These are phyloP conservation scores for Aurelia sp. DNA, from an alignment of 30 jellyfish, hydroid and myxozoan species.

Conservation along the genomic window DNA sequence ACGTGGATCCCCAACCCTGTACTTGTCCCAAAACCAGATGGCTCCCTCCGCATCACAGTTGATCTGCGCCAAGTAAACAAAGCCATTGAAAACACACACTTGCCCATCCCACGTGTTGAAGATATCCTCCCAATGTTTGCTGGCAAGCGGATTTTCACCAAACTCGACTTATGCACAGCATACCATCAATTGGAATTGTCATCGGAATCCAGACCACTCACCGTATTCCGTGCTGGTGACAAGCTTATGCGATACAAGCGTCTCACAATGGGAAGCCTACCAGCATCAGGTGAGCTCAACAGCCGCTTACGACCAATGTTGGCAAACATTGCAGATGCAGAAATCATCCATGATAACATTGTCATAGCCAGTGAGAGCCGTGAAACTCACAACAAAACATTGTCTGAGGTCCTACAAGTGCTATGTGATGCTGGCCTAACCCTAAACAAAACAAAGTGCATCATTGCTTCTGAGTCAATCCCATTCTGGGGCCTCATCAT, in stretches of 20 bases:
- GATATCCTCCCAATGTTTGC: slow-evolving; percentile 44
- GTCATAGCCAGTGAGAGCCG: too few relatives aligned
- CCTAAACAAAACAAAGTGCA: too few relatives aligned
- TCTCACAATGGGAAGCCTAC: slow-evolving; percentile 58
- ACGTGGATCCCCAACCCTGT: slow-evolving; percentile 82
- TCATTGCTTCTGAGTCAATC: too few relatives aligned
- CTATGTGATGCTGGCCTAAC: too few relatives aligned
- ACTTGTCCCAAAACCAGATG: slow-evolving; percentile 72
- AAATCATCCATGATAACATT: too few relatives aligned
- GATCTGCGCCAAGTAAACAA: slow-evolving; percentile 56
- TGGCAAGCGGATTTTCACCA: slow-evolving; percentile 45
- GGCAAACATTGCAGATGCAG: slow-evolving; percentile 41
- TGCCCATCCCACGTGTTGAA: slow-evolving; percentile 64
- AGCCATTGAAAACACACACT: slow-evolving; percentile 43
- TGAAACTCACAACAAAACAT: too few relatives aligned
- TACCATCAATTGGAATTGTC: slow-evolving; percentile 67
- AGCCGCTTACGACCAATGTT: slow-evolving; percentile 50
- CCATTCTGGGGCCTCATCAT: too few relatives aligned
- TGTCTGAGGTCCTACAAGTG: too few relatives aligned
- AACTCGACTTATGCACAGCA: slow-evolving; percentile 66
- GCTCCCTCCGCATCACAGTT: slow-evolving; percentile 65
- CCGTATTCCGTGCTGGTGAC: too few relatives aligned
- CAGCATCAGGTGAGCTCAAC: slow-evolving; percentile 64
- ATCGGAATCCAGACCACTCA: slow-evolving; percentile 27
- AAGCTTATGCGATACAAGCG: slow-evolving; percentile 58